Conservation (phyloP, 2,797 vertebrate genomes). For the Thripadectes ignobilis region DNA sequence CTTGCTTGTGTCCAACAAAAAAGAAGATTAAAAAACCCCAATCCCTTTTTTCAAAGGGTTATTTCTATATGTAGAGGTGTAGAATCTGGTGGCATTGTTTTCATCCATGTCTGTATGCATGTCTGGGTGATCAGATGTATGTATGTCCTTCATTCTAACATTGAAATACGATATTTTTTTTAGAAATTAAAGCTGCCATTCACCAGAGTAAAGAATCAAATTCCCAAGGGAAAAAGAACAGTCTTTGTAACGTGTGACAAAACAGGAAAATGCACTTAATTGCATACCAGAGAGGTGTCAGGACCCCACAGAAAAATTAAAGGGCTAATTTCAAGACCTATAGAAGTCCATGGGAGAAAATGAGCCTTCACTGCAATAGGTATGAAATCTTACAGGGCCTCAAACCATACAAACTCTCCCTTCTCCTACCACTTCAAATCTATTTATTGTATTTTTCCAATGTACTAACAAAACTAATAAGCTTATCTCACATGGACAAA, state of each 20-base stretch:
- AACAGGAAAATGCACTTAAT: background rate
- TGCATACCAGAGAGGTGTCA: background rate
- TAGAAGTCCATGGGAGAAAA: background rate
- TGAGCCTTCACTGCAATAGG: background rate
- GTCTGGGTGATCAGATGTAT: background rate
- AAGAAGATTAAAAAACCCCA: background rate
- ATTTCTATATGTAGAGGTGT: background rate
- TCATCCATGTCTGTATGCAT: background rate
- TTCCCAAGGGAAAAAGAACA: background rate
- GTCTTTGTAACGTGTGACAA: background rate
- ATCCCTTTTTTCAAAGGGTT: background rate
- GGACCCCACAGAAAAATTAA: background rate
- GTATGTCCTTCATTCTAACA: background rate
- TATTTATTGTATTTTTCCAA: background rate
- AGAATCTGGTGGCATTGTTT: background rate
- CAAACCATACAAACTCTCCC: background rate
- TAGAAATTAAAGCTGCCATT: background rate
- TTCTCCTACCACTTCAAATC: background rate
- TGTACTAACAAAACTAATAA: background rate
- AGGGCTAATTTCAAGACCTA: background rate
- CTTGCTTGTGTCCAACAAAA: background rate
- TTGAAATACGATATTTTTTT: background rate
- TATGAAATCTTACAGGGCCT: background rate
- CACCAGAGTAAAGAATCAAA: background rate
- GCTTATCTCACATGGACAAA: background rate